Conservation (phyloP, 1,140 invertebrate species). For the Phenacoccus solenopsis region DNA sequence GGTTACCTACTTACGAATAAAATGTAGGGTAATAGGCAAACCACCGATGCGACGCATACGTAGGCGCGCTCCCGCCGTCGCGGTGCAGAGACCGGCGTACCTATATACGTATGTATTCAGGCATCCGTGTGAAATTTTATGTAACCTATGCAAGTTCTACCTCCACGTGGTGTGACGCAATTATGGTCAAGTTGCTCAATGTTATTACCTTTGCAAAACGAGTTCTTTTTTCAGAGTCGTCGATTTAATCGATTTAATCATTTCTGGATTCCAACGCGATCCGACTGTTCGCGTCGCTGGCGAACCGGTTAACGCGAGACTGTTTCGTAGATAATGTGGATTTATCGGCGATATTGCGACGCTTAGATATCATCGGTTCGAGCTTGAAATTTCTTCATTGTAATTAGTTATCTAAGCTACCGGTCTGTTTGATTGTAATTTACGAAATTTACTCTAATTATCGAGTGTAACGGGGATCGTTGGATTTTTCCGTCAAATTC, state of each 20-base stretch:
- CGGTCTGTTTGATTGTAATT: not conserved
- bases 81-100: not conserved
- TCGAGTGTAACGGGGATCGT: not conserved
- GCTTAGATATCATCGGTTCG: not conserved
- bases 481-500: no score
- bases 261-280: conserved; percentile 11
- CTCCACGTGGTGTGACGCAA: conserved; percentile 9
- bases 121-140: not conserved
- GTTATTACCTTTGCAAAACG: conserved; percentile 15
- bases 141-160: not conserved
- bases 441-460: not conserved
- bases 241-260: conserved; percentile 5
- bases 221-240: conserved; percentile 5
- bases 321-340: not conserved
- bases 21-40: not conserved
- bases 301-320: not conserved
- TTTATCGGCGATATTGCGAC: not conserved
- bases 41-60: not conserved
- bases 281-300: not conserved
- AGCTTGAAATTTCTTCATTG: not conserved
- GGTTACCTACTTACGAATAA: not conserved
- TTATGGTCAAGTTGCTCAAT: conserved; percentile 12
- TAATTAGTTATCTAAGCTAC: not conserved
- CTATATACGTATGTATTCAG: not conserved
- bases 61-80: not conserved